These are phyloP conservation scores for Malurus splendens DNA, from an alignment of 2,797 vertebrate genomes.

Conservation along the genomic window DNA sequence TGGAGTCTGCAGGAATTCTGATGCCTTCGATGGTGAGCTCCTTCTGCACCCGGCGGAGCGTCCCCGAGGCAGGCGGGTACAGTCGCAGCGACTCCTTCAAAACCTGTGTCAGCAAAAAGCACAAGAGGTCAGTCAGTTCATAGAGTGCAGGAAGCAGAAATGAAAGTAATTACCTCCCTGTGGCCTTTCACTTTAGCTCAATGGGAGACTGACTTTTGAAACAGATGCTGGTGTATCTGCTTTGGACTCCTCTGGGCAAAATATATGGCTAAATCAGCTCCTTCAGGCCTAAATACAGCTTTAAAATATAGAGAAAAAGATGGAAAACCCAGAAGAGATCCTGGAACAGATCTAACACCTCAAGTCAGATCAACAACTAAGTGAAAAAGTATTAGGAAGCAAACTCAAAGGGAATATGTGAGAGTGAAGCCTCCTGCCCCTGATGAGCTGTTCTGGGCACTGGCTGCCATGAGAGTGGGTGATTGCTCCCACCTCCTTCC, in stretches of 20 bases:
- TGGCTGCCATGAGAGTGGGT: background rate
- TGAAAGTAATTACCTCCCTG: background rate
- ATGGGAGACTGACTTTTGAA: background rate
- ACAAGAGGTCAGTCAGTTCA: background rate
- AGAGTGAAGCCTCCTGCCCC: background rate
- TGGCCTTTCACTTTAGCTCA: background rate
- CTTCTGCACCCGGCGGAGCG: conserved; percentile 72
- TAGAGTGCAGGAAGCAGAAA: background rate
- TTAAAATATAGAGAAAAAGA: background rate
- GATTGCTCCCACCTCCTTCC: background rate
- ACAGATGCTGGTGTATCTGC: background rate
- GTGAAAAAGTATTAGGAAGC: background rate
- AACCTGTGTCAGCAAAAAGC: conserved; percentile 67
- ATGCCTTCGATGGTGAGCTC: conserved; percentile 75
- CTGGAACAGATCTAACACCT: background rate
- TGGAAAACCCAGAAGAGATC: background rate
- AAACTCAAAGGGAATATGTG: background rate
- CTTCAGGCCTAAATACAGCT: background rate
- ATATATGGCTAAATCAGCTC: background rate
- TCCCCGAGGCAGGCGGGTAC: conserved; percentile 79
- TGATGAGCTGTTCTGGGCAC: accelerated
- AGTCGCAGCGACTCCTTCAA: conserved; percentile 87
- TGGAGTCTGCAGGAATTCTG: conserved; percentile 72
- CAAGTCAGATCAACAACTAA: background rate
- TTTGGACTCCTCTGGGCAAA: background rate